A percentile compares a stretch with the other conserved stretches of the same genome.
Conservation (phyloP, 2,113 vertebrate genomes). For the Siphamia tubifer region DNA sequence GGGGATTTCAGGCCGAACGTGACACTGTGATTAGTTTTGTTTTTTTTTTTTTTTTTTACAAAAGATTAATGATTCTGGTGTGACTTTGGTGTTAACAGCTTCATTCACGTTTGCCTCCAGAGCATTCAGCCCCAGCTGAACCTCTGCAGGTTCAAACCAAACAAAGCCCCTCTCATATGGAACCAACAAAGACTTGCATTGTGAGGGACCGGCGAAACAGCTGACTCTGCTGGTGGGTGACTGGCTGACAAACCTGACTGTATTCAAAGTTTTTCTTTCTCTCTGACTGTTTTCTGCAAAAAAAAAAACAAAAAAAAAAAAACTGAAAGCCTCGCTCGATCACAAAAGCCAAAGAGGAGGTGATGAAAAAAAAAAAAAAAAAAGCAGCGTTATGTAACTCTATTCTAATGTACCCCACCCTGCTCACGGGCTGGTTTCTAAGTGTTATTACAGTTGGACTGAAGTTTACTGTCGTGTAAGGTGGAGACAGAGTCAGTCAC, state of each 20-base stretch:
- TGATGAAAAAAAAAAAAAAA: too few species aligned
- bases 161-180: conserved; percentile 67
- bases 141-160: conserved; percentile 7
- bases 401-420: conserved; percentile 69
- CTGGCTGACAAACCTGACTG: conserved; percentile 49
- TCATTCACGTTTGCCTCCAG: conserved; percentile 28
- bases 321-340: conserved; percentile 22
- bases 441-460: conserved; percentile 51
- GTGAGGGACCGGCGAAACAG: conserved; percentile 61
- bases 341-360: conserved; percentile 54
- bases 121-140: conserved; percentile 15
- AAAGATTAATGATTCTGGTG: conserved; percentile 14
- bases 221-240: conserved; percentile 65
- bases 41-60: too few species aligned
- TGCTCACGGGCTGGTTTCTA: conserved; percentile 35
- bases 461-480: conserved; percentile 20
- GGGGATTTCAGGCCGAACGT: conserved; percentile 5
- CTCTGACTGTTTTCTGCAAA: neutral
- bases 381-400: conserved; percentile 65
- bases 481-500: neutral
- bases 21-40: neutral
- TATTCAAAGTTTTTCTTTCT: conserved; percentile 42
- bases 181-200: conserved; percentile 66
- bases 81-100: conserved; percentile 20
- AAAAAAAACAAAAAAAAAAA: too few species aligned